Evolutionary conservation across 2,113 vertebrate genomes (phyloP), one percentile per base, ranked within the genome.

Genomic region (Coturnix japonica): DNA sequence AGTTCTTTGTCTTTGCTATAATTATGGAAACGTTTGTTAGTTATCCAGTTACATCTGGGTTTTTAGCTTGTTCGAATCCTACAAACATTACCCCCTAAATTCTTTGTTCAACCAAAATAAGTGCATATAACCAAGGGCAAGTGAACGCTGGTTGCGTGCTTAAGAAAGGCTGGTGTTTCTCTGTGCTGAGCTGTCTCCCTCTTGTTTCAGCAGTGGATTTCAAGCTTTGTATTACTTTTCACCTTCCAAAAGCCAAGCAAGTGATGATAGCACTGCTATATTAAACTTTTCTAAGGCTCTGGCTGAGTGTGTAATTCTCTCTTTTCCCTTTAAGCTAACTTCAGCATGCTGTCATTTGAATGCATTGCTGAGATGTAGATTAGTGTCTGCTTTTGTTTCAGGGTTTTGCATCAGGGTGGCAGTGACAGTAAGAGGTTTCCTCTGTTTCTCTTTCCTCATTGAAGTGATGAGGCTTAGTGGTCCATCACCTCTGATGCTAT

Each of bases 1-100:
- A 18, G 51, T 90, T 75, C 66, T 91, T 89, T 92, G 77, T 90
- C 66, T 84, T 74, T 33, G 2, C 43, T 85, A 25, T 70, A 70
- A 23, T 79, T 93, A 91, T 31, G 37, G 74, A 78, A 80, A 30
- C 43, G 72, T 81, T 94, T n/a, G 31, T 91, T 61, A 72, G 30
- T 69, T 75, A 23, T 20, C 28, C 75, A 66, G 46, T 39, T 63
- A 35, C 59, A 43, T 1, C 74, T 47, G 30, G 63, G 43, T 65
- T 57, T 31, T 31, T 57, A n/a, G 54, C 30, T 57, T 57, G 31
- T n/a, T 57, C 16, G 57, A 76, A 72, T 54, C 43, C 49, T 30
- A 2, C 60, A 31, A 33, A 16, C 11, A 15, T 73, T 72, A 66
- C 43, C 51, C 49, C 64, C 51, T 80, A 49, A 54, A 64, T n/a